Evolutionary conservation across 2,888 invertebrate species (phyloP).

Genomic region (Netelia melanura): DNA sequence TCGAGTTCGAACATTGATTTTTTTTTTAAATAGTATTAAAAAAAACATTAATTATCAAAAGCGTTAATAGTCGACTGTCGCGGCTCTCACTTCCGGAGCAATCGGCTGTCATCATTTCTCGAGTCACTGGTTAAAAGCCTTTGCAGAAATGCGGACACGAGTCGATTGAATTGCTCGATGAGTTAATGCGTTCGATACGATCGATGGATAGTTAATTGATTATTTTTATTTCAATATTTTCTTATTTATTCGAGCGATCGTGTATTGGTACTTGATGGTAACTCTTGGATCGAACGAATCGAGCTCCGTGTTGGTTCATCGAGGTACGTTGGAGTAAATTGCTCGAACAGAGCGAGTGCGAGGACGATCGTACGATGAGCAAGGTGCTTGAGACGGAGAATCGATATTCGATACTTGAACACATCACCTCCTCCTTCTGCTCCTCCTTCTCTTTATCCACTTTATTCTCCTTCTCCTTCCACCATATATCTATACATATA

Average conservation of each 20-base stretch:
- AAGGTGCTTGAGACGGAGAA: slow-evolving; percentile 53
- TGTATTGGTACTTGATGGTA: neutral
- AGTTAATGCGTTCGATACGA: slow-evolving; percentile 30
- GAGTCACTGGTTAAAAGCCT: no score
- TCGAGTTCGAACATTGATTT: no score
- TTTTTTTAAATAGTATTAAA: no score
- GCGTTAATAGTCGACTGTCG: no score
- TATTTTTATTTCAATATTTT: neutral
- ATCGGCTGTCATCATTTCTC: no score
- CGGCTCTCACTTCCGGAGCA: no score
- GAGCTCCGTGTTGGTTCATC: no score
- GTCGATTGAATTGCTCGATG: neutral
- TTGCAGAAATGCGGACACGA: neutral
- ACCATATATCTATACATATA: neutral
- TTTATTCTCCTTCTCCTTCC: neutral
- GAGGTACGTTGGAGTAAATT: neutral
- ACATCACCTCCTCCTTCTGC: slow-evolving; percentile 16
- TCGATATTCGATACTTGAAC: slow-evolving; percentile 71
- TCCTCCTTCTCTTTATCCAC: no score
- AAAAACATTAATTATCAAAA: no score
- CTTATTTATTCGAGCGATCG: neutral
- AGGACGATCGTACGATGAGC: slow-evolving; percentile 32
- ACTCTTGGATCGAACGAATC: neutral
- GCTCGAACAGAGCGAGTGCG: slow-evolving; percentile 28
- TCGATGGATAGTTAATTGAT: slow-evolving; percentile 5